A percentile compares a stretch with the other conserved stretches of the same genome.
Conservation (phyloP, 2,888 invertebrate genomes). For the Abscondita cerata region DNA sequence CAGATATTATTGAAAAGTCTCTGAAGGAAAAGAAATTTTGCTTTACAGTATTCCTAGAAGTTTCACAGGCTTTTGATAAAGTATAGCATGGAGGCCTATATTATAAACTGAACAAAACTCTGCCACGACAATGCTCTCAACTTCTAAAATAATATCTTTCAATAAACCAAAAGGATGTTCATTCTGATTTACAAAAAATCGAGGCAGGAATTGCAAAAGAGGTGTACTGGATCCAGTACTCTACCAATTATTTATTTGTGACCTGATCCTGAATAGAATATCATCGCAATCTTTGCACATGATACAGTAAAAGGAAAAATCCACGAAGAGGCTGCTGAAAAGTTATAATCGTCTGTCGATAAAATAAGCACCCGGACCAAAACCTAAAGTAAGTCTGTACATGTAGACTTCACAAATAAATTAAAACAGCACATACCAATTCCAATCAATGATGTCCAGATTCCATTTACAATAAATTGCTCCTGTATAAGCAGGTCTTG, state of each 20-base stretch:
- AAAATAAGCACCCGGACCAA: neutral
- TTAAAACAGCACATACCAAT: neutral
- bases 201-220: too few relatives aligned
- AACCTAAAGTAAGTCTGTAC: neutral
- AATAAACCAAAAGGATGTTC: neutral
- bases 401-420: neutral
- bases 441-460: too few relatives aligned
- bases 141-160: neutral
- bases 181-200: too few relatives aligned
- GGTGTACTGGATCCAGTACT: too few relatives aligned
- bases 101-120: neutral
- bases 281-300: too few relatives aligned
- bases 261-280: too few relatives aligned
- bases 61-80: neutral
- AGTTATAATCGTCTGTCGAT: neutral
- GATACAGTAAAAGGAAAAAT: too few relatives aligned
- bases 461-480: neutral
- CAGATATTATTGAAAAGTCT: neutral
- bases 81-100: neutral
- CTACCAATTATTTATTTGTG: too few relatives aligned
- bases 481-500: neutral
- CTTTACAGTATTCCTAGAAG: neutral
- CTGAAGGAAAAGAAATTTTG: neutral
- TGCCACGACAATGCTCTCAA: neutral
- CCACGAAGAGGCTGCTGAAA: neutral